Base-by-base conservation (phyloP, 2,888 invertebrate genomes). In the Eutolmus rufibarbis region DNA sequence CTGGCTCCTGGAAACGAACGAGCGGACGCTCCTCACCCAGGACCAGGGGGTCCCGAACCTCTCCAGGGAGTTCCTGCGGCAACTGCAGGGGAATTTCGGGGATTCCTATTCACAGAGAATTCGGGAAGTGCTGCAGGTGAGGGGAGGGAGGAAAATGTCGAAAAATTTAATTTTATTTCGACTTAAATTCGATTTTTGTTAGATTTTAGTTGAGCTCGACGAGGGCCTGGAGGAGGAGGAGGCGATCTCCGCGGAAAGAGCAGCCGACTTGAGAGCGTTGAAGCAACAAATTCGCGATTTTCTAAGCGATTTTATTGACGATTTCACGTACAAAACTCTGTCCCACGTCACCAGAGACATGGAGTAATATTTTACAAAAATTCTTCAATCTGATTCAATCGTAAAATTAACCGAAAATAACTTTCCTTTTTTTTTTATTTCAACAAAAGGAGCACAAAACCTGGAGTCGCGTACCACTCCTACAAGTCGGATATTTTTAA, bases 281-380 rank as follows among this genome's bases (percentile, higher is more conserved):
- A 93, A 93, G 88, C 90, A 90, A 0, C 92, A 92, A 89, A 91
- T 92, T 89, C 90, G 93, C 7, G 89, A 90, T 43, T 90, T 91
- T 82, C 90, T 93, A 0, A 90, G 90, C 2, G 90, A 92, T 77
- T 91, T 91, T 87, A 89, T 93, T 23, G 92, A 93, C 88, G 92
- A 92, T 89, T 93, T 92, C 84, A 91, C 92, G 16, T 91, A 91
- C 88, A 92, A 92, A 88, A 92, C 91, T 51, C 90, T 93, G 90
- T 92, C 92, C 2, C 92, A 93, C 82, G 91, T 93, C 56, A 92
- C 92, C 82, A 89, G 93, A 14, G 93, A 93, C 89, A 93, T 93
- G 93, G 91, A 91, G 92, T 93, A 88, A 74, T 1, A 12, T 28
- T 74, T n/a, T 34, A 34, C 4, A 34, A 7, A 34, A 34, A 34